These are phyloP conservation scores for Acholoe squamosa DNA, from an alignment of 2,888 invertebrate genomes.

Conservation along the genomic window DNA sequence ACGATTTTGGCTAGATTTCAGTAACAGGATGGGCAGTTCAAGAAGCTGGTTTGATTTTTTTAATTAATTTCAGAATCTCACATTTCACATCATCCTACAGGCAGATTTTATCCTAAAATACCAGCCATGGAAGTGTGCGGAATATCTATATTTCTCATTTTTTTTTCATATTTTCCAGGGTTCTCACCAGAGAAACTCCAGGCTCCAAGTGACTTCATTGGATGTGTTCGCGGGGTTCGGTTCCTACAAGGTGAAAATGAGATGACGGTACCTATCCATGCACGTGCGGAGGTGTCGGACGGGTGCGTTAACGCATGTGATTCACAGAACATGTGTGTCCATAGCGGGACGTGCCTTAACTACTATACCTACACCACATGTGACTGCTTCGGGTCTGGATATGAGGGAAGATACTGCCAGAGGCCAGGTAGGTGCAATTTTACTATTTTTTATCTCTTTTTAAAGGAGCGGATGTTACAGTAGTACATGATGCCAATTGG, in stretches of 20 bases:
- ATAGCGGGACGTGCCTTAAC: slow-evolving; percentile 94
- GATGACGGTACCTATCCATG: slow-evolving; percentile 13
- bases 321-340: slow-evolving; percentile 91
- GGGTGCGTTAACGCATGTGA: slow-evolving; percentile 90
- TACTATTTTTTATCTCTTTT: too few relatives aligned
- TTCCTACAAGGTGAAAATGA: slow-evolving; percentile 30
- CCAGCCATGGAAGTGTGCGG: too few relatives aligned
- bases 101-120: too few relatives aligned
- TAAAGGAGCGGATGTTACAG: too few relatives aligned
- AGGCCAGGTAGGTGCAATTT: slow-evolving; percentile 88
- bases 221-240: slow-evolving; percentile 38
- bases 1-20: too few relatives aligned
- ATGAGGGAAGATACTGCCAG: slow-evolving; percentile 96
- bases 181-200: slow-evolving; percentile 55
- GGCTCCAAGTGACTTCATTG: slow-evolving; percentile 59
- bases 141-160: too few relatives aligned
- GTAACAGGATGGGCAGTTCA: too few relatives aligned
- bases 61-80: too few relatives aligned
- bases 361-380: slow-evolving; percentile 94
- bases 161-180: slow-evolving; percentile 20
- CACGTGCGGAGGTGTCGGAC: slow-evolving; percentile 45
- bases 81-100: too few relatives aligned
- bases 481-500: too few relatives aligned
- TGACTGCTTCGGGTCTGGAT: slow-evolving; percentile 95
- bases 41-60: too few relatives aligned